Base-by-base conservation (phyloP, 2,113 vertebrate genomes). In the Otis tarda region DNA sequence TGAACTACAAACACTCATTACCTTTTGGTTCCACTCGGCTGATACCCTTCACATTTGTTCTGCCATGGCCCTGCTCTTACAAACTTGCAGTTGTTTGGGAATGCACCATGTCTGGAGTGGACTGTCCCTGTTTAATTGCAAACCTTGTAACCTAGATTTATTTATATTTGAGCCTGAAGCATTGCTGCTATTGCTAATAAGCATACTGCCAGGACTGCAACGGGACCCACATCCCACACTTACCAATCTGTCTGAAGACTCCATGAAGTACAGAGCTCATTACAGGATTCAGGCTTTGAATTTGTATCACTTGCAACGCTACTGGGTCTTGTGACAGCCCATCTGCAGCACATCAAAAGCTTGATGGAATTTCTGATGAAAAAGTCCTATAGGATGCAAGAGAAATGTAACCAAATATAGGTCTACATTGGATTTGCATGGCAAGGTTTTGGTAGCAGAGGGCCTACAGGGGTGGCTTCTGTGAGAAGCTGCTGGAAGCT, bases 31-130 rank as follows among this genome's bases (percentile, higher is more conserved):
- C 78, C 73, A 39, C 33, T 21, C 57, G 41, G n/a, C 41, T 78
- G 18, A 41, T 39, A 50, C 1, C 28, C 13, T 61, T 53, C 60
- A 18, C n/a, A 16, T 55, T 87, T 84, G 23, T 82, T 87, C 24
- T 3, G 1, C 37, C 19, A 14, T 5, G 12, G 25, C 5, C 39
- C 41, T 1, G 1, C 52, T 65, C 18, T 25, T 17, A 18, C 0
- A 37, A 28, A 18, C 12, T 23, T 64, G 30, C 16, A 69, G 27
- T 53, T 53, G 18, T 16, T 60, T 3, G 25, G 39, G 70, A 52
- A 75, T 70, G 3, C 27, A 33, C 14, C 20, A 7, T 37, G 24
- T 23, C 20, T 47, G 30, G 30, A 70, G 23, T 4, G 2, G 28
- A 35, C 31, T n/a, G 24, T 24, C 24, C 43, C 45, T 57, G 49